A percentile compares a stretch with the other conserved stretches of the same genome.
phyloP scores from a whole-genome alignment of 2,797 vertebrate genomes.

The Tapirus indicus region DNA sequence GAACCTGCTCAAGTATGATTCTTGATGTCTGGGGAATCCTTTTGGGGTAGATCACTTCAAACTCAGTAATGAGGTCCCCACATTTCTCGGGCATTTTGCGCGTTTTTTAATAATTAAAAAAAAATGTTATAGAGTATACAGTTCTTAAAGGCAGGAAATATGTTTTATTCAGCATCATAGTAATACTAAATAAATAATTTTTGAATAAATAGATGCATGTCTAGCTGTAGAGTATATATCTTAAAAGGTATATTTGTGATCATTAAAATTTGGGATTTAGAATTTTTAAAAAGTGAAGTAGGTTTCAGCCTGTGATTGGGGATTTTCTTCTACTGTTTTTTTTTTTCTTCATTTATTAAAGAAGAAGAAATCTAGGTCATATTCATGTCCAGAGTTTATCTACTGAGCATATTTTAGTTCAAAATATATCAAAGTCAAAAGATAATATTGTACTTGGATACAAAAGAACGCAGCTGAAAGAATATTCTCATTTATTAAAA shows the following conservation, averaged over 20 bases:
- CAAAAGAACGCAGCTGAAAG: not conserved
- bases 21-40: slow-evolving; percentile 90
- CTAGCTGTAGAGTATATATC: not conserved
- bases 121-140: not conserved
- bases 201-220: slow-evolving; percentile 20
- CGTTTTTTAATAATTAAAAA: not conserved
- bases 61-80: slow-evolving; percentile 95
- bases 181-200: slow-evolving; percentile 16
- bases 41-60: slow-evolving; percentile 94
- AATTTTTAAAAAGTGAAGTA: slow-evolving; percentile 11
- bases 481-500: slow-evolving; percentile 25
- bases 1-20: slow-evolving; percentile 91
- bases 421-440: slow-evolving; percentile 18
- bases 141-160: not conserved
- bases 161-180: not conserved
- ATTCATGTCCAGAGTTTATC: slow-evolving; percentile 14
- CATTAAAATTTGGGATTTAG: slow-evolving; percentile 4
- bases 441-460: not conserved
- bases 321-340: not conserved
- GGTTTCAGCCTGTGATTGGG: not conserved
- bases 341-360: not conserved
- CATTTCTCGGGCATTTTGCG: slow-evolving; percentile 91
- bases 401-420: slow-evolving; percentile 18
- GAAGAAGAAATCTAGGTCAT: not conserved
- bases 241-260: not conserved